Percentiles rank a stretch among this genome's conserved stretches.
phyloP scores from a whole-genome alignment of 2,888 invertebrate genomes.

The Minunthozetes semirufus region DNA sequence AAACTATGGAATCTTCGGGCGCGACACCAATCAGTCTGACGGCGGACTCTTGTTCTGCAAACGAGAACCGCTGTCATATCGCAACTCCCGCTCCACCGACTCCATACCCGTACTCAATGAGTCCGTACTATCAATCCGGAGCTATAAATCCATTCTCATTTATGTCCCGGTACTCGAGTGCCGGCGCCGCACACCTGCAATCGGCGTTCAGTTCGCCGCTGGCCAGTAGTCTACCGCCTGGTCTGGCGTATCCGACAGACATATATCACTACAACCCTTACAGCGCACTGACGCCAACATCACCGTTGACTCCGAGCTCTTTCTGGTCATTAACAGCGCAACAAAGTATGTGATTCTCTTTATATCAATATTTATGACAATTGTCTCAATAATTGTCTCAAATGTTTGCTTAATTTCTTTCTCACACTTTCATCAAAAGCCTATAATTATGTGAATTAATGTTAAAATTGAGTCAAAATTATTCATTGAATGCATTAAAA shows the following conservation, averaged over 20 bases:
- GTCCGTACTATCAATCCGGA: conserved; percentile 9
- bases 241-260: conserved; percentile 3
- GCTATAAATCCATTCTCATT: background rate
- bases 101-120: conserved; percentile 11
- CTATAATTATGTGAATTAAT: background rate
- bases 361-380: background rate
- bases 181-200: background rate
- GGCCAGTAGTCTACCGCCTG: background rate
- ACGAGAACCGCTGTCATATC: conserved; percentile 10
- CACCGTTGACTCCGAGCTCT: conserved; percentile 26
- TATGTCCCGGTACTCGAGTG: conserved; percentile 2
- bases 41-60: background rate
- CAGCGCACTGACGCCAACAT: conserved; percentile 22
- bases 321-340: conserved; percentile 28
- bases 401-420: background rate
- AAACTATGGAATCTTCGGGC: background rate
- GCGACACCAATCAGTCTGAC: conserved; percentile 20
- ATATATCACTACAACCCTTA: conserved; percentile 23
- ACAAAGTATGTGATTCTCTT: conserved; percentile 16
- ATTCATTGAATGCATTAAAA: background rate
- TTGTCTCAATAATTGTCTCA: too few relatives aligned
- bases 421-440: background rate
- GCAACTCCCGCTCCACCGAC: conserved; percentile 12
- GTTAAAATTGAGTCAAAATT: background rate
- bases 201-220: background rate